phyloP scores from a whole-genome alignment of 2,888 invertebrate genomes.

The Piscicola geometra region DNA sequence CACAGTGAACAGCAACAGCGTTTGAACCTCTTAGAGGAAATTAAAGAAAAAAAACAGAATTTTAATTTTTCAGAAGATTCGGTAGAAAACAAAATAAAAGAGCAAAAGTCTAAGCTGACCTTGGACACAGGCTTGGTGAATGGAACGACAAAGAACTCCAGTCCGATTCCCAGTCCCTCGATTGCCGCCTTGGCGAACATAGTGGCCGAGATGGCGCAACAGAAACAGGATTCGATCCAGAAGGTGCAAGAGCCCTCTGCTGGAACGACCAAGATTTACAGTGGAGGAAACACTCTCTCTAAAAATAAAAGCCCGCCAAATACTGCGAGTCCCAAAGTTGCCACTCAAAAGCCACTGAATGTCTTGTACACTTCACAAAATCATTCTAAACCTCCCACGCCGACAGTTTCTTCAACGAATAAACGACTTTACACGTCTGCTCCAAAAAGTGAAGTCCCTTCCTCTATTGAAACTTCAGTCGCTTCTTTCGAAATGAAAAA shows the following conservation, averaged over 20 bases:
- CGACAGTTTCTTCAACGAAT: background rate
- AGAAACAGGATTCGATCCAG: slow-evolving; percentile 15
- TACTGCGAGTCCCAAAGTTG: background rate
- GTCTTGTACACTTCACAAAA: background rate
- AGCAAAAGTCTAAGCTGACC: background rate
- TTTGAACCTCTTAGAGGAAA: background rate
- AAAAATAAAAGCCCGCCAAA: background rate
- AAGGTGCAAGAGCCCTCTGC: slow-evolving; percentile 6
- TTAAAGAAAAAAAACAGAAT: too few relatives aligned
- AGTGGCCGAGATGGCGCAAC: slow-evolving; percentile 25
- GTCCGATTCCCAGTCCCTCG: background rate
- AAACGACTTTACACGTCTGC: too few relatives aligned
- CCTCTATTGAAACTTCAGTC: background rate
- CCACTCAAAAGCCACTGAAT: background rate
- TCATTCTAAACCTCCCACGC: background rate
- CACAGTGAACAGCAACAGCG: background rate
- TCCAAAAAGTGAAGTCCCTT: background rate
- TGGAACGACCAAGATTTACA: background rate
- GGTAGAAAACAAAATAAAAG: background rate
- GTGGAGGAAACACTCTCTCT: background rate
- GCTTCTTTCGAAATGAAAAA: too few relatives aligned
- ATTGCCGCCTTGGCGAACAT: slow-evolving; percentile 20
- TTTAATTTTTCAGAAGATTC: too few relatives aligned
- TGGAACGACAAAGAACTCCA: background rate
- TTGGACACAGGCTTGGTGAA: background rate